Base-by-base conservation (phyloP, 2,113 vertebrate species). In the Boulengeromyrus knoepffleri region DNA sequence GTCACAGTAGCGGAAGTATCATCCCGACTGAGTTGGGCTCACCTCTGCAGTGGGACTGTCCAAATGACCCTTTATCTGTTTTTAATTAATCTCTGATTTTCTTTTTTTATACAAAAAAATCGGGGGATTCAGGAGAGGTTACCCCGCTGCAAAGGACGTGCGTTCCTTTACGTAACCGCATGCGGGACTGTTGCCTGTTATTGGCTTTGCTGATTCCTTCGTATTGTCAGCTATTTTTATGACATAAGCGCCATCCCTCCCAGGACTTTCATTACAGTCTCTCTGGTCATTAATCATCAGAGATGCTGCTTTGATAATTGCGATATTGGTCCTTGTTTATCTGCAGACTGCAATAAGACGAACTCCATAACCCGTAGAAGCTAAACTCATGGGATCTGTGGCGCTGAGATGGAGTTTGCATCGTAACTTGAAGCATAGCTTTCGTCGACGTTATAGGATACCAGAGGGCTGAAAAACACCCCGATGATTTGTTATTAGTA, bases 241-340 rank as follows among this genome's bases (percentile, higher is more conserved):
- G 42, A 85, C 77, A 56, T 85, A 85, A 62, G 46, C 56, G 13
- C 77, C 80, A 62, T 10, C 80, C 49, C 89, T 45, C 56, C 80
- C 89, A 15, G 21, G 52, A 66, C 56, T 87, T 85, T 90, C 58
- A 87, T 90, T 87, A 85, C 49, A 4, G 19, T 10, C 53, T 47
- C 89, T 74, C 58, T 86, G 89, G 42, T 90, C 89, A 90, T 90
- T 90, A 87, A 90, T 90, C 89, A 90, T 62, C 13, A 17, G 42
- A 85, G 89, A 85, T 58, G 27, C 88, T 74, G 62, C 89, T 90
- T 58, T 62, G 53, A 85, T 90, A 87, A 90, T 90, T 87, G 85
- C 27, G 49, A 31, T 77, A 77, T 66, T 31, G 56, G 45, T 85
- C 85, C 70, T 87, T 90, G 58, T 74, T 87, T 87, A 87, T 90